These are phyloP conservation scores for Phalloptychus januarius DNA, from an alignment of 2,797 vertebrate genomes.

Conservation along the genomic window DNA sequence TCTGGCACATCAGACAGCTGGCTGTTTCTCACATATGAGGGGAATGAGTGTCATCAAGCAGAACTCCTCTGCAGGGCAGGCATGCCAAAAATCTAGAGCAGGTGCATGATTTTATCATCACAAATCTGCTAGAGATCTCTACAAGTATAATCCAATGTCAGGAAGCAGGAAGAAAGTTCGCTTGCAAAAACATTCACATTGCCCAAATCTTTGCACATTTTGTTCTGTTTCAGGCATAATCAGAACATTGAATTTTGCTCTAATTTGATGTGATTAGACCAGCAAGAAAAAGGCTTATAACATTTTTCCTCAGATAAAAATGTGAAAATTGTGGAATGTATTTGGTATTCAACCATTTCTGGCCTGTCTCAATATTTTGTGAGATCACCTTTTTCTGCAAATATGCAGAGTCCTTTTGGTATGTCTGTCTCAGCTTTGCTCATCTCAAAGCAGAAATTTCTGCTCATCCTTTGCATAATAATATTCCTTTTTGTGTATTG, in stretches of 20 bases:
- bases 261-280: not conserved
- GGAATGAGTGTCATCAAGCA: constrained; percentile 21
- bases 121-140: constrained; percentile 13
- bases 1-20: constrained; percentile 13
- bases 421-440: not conserved
- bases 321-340: not conserved
- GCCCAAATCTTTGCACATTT: not conserved
- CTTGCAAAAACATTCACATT: not conserved
- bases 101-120: constrained; percentile 8
- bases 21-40: constrained; percentile 18
- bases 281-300: not conserved
- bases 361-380: not conserved
- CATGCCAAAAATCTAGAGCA: constrained; percentile 23
- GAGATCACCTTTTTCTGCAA: not conserved
- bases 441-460: not conserved
- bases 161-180: not conserved
- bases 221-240: not conserved
- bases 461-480: not conserved
- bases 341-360: not conserved
- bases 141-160: not conserved
- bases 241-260: not conserved
- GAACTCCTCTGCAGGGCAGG: constrained; percentile 9
- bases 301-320: not conserved
- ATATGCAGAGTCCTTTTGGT: not conserved
- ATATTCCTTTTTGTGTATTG: not conserved